These are phyloP conservation scores for Chrysolina americana DNA, from an alignment of 2,888 invertebrate species.

Conservation along the genomic window DNA sequence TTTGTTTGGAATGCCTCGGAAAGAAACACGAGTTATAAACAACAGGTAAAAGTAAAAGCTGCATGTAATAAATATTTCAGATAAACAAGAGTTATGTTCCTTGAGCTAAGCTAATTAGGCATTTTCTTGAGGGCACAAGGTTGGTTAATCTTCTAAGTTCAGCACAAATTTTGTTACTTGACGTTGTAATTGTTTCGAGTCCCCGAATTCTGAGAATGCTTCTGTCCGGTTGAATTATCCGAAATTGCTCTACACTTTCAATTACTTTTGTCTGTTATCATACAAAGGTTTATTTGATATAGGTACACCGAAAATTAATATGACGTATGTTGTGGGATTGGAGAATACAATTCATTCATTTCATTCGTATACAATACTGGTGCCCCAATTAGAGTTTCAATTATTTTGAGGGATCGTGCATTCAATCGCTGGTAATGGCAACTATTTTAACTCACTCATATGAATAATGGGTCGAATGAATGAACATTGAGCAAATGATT, in stretches of 20 bases:
- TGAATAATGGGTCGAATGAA: too few species aligned
- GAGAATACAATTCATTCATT: too few species aligned
- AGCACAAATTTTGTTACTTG: background rate
- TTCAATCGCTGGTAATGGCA: too few species aligned
- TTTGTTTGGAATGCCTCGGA: conserved; percentile 21
- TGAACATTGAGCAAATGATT: too few species aligned
- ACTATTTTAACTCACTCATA: too few species aligned
- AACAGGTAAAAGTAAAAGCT: conserved; percentile 30
- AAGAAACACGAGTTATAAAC: conserved; percentile 16
- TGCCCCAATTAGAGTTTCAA: too few species aligned
- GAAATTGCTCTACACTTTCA: background rate
- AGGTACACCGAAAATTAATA: too few species aligned
- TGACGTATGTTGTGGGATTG: too few species aligned
- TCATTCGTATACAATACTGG: too few species aligned
- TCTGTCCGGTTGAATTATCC: background rate
- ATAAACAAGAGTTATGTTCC: conserved; percentile 20
- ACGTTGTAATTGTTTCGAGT: background rate
- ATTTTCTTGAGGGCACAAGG: conserved; percentile 11
- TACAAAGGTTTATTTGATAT: too few species aligned
- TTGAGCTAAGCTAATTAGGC: conserved; percentile 4
- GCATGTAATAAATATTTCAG: conserved; percentile 22
- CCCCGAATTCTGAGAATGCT: background rate
- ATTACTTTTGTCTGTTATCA: too few species aligned
- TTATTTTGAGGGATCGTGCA: too few species aligned
- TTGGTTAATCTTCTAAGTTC: conserved; percentile 1